Base-by-base conservation (phyloP, 2,888 invertebrate species). In the Kuschelorhynchus macadamiae region DNA sequence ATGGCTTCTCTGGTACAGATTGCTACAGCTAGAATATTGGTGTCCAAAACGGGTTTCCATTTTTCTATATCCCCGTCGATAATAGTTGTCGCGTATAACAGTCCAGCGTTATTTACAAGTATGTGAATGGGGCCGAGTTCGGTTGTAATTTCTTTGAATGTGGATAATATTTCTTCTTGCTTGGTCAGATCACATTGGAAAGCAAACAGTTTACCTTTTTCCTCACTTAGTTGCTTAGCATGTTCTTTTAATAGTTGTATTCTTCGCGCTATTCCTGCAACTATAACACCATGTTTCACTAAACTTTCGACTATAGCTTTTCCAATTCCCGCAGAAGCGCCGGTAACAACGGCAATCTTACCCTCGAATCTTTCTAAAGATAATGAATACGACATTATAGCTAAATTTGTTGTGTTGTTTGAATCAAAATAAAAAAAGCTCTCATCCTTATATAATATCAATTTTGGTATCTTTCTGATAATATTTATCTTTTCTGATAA, bases 101-200 rank as follows among this genome's bases (percentile, higher is more conserved):
- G 21, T 12, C 56, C 67, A 14, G 67, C 67, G 18, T 67, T 75
- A n/a, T 77, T 76, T 3, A 73, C 71, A 17, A 79, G 41, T 49
- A 78, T 77, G 46, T 75, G 69, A 11, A 78, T 72, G 0, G 77
- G 75, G 11, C 79, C 79, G 0, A 79, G 30, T 41, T 77, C 75
- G 0, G 72, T 59, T 17, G 70, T 73, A 11, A 73, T 72, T 75
- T 75, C 76, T 46, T 74, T 64, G 65, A 79, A 78, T 4, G 75
- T 71, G 11, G 56, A 50, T 8, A 77, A 11, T 8, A 79, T 73
- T 16, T 79, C 78, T 41, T 73, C 72, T 64, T 77, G 76, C 17
- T 75, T 76, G 2, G 71, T 61, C 2, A 79, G 7, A 49, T 79
- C 78, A 20, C 71, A 71, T 56, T 71, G 59, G 4, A 74, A 56